A percentile compares a stretch with the other conserved stretches of the same genome.
Conservation (phyloP, 2,888 invertebrate genomes). For the Ecdyonurus torrentis region DNA sequence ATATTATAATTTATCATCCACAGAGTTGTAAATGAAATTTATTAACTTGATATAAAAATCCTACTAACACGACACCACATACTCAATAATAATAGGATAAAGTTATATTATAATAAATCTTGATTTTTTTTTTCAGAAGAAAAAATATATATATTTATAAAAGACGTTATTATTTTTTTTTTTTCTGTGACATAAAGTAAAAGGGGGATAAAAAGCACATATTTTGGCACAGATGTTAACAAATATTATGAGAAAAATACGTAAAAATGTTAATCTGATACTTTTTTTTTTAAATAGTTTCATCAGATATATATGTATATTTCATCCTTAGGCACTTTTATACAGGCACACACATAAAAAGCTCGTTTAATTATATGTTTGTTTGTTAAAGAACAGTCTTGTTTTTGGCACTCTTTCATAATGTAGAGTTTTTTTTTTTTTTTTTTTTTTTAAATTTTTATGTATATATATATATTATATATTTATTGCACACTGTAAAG, state of each 20-base stretch:
- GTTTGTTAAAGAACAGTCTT: background rate
- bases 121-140: background rate
- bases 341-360: background rate
- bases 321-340: background rate
- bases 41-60: no score
- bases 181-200: background rate
- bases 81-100: no score
- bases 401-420: background rate
- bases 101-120: background rate
- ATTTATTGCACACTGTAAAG: no score
- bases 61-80: background rate
- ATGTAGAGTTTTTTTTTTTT: background rate
- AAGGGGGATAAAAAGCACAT: background rate
- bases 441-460: no score
- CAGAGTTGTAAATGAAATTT: background rate
- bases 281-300: background rate
- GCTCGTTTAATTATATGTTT: background rate
- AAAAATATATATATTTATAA: background rate
- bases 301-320: background rate
- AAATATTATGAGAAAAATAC: background rate
- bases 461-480: no score
- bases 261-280: background rate
- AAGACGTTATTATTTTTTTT: background rate
- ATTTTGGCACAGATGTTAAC: background rate
- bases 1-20: background rate